Evolutionary conservation across 2,113 vertebrate species (phyloP).

Genomic region (Corythaixoides concolor): DNA sequence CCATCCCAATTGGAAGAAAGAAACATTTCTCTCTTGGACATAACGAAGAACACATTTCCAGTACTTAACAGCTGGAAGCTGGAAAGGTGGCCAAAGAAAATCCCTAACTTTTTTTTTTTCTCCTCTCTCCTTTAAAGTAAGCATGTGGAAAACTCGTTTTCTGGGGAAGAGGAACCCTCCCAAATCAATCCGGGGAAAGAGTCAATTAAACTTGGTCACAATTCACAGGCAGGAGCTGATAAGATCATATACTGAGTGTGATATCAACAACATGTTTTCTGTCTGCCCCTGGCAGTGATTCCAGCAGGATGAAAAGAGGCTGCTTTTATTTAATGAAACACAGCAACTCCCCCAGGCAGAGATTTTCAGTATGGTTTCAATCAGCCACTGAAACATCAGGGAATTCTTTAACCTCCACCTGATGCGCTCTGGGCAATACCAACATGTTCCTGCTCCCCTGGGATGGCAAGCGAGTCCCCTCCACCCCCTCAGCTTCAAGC

Average conservation of each 20-base stretch:
- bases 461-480: neutral
- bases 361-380: neutral
- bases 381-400: neutral
- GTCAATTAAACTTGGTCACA: neutral
- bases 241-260: neutral
- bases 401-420: neutral
- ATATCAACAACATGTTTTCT: neutral
- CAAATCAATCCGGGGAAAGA: neutral
- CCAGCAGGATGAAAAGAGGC: neutral
- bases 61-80: constrained; percentile 51
- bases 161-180: neutral
- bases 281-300: neutral
- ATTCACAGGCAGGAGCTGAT: neutral
- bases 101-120: neutral
- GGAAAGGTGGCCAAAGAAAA: constrained; percentile 66
- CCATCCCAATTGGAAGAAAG: constrained; percentile 36
- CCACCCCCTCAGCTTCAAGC: neutral
- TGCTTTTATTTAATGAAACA: constrained; percentile 19
- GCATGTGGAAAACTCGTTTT: constrained; percentile 40
- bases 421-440: neutral
- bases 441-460: accelerated
- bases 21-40: constrained; percentile 47
- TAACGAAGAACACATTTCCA: constrained; percentile 61
- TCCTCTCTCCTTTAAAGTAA: neutral
- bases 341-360: neutral